These are phyloP conservation scores for Armadillidium nasatum DNA, from an alignment of 1,140 invertebrate species.

Conservation along the genomic window DNA sequence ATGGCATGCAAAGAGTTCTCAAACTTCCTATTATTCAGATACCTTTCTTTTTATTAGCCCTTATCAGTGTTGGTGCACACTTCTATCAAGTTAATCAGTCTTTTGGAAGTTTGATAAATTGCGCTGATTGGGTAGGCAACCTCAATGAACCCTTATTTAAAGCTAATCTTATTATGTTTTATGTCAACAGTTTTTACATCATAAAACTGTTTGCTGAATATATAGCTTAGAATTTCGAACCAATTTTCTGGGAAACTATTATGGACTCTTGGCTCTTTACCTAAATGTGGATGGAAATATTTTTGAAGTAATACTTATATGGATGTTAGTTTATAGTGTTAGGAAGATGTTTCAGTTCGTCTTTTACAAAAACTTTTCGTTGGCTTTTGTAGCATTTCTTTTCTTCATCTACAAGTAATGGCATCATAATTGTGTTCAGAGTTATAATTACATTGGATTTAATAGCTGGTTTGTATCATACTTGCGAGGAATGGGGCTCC, in stretches of 20 bases:
- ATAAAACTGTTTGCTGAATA: not conserved
- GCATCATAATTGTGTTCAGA: not conserved
- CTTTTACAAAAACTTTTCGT: not conserved
- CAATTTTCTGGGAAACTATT: not conserved
- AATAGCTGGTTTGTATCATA: conserved; percentile 4
- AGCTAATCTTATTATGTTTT: not conserved
- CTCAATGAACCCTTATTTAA: not conserved
- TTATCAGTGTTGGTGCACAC: not conserved
- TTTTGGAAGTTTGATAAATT: not conserved
- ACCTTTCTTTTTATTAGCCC: not conserved
- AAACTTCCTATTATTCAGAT: not conserved
- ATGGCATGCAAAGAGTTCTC: not conserved
- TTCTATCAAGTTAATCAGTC: not conserved
- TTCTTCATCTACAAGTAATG: not conserved
- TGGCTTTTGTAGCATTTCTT: not conserved
- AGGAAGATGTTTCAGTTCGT: not conserved
- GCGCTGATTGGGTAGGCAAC: not conserved
- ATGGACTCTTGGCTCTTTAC: not conserved
- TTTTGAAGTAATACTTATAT: not conserved
- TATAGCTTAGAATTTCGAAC: not conserved
- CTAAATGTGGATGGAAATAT: not conserved
- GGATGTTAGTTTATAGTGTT: not conserved
- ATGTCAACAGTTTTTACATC: not conserved
- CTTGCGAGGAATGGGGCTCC: not conserved
- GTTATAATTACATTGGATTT: not conserved